phyloP scores from a whole-genome alignment of 2,797 vertebrate genomes.

The Allobates femoralis region DNA sequence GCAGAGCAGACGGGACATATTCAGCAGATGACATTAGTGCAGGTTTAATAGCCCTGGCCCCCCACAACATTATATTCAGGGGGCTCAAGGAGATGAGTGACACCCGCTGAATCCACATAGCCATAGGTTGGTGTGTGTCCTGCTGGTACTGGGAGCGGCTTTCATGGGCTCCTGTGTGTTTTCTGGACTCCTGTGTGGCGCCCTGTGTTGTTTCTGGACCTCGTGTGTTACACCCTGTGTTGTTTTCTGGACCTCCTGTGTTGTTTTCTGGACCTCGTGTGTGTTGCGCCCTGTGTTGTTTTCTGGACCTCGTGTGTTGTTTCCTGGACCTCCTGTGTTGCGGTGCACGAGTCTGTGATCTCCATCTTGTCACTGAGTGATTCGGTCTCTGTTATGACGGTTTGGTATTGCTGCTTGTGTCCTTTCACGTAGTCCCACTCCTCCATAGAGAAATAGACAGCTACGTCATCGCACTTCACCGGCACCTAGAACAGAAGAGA shows the following conservation, averaged over 20 bases:
- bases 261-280: not conserved
- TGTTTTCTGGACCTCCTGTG: not conserved
- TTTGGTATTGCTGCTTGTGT: conserved; percentile 32
- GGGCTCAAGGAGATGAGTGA: not conserved
- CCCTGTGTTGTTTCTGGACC: no score
- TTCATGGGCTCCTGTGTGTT: no score
- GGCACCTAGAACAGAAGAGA: conserved; percentile 4
- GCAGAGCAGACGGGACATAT: not conserved
- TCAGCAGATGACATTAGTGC: not conserved
- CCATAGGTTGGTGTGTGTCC: no score
- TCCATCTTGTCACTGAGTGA: not conserved
- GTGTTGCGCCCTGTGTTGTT: not conserved
- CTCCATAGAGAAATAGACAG: conserved; percentile 47
- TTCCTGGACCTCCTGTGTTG: not conserved
- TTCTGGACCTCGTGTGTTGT: not conserved
- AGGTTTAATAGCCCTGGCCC: not conserved
- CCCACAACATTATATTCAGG: not conserved
- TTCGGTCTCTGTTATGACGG: conserved; percentile 1
- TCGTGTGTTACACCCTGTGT: not conserved
- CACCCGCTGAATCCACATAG: not conserved
- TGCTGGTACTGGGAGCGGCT: no score
- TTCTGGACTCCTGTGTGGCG: no score
- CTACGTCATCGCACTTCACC: conserved; percentile 33
- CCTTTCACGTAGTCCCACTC: conserved; percentile 50
- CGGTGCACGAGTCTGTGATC: not conserved